Conservation (phyloP, 2,113 vertebrate genomes). For the Rhea americana region DNA sequence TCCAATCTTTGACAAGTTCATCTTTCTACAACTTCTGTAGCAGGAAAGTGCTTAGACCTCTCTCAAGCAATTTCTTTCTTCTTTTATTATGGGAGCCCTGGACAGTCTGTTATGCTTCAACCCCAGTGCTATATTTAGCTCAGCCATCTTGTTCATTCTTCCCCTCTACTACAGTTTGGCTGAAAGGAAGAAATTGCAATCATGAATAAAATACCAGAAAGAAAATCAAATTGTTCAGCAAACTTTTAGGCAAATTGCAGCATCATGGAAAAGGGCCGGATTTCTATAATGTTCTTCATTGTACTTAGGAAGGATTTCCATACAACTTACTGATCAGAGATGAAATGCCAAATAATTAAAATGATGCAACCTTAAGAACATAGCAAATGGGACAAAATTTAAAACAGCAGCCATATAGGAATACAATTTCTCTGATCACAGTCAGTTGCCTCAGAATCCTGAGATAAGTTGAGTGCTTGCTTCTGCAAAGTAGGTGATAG, state of each 20-base stretch:
- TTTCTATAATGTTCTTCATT: background rate
- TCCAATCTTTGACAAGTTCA: constrained; percentile 46
- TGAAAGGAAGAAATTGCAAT: constrained; percentile 35
- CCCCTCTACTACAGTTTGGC: constrained; percentile 15
- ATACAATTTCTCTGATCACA: background rate
- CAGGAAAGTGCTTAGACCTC: constrained; percentile 45
- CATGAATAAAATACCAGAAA: constrained; percentile 52
- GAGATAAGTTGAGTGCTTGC: background rate
- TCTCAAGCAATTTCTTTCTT: constrained; percentile 69
- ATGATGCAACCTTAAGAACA: background rate
- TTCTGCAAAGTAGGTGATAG: background rate
- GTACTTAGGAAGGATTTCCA: background rate
- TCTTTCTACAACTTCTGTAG: constrained; percentile 8
- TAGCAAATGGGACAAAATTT: background rate
- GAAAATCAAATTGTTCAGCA: constrained; percentile 18
- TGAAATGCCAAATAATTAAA: background rate
- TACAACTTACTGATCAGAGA: background rate
- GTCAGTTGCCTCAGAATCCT: background rate
- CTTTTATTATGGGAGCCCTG: constrained; percentile 52
- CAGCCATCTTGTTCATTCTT: constrained; percentile 49
- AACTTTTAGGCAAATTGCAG: background rate
- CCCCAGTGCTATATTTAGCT: constrained; percentile 50
- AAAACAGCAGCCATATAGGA: background rate
- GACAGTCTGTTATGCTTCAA: constrained; percentile 48
- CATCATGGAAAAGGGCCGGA: background rate